These are phyloP conservation scores for Abscondita cerata DNA, from an alignment of 2,888 invertebrate species.

Conservation along the genomic window DNA sequence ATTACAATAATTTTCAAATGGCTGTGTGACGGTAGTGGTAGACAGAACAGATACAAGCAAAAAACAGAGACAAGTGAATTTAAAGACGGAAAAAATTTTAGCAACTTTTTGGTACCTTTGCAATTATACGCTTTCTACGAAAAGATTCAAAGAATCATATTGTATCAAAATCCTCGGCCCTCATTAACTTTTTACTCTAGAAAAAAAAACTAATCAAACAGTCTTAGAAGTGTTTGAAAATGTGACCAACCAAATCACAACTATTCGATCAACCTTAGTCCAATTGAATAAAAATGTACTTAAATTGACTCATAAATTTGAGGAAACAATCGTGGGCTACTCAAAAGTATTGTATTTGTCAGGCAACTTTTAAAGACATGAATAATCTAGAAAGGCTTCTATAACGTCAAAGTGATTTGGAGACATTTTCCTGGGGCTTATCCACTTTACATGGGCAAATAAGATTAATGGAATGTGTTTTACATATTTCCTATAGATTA, in stretches of 20 bases:
- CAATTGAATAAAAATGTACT: neutral
- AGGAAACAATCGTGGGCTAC: neutral
- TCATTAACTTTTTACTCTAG: neutral
- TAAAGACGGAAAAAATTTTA: too few species aligned
- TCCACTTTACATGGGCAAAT: slow-evolving; percentile 7
- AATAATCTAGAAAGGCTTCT: neutral
- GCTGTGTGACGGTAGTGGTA: neutral
- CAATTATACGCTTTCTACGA: neutral
- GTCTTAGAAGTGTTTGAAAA: neutral
- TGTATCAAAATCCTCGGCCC: neutral
- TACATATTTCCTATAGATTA: slow-evolving; percentile 10
- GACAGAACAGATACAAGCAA: neutral
- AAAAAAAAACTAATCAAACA: neutral
- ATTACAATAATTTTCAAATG: too few species aligned
- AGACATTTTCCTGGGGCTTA: neutral
- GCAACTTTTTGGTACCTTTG: neutral
- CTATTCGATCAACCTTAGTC: neutral
- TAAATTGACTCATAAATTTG: neutral
- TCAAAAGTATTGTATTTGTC: neutral
- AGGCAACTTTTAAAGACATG: slow-evolving; percentile 5
- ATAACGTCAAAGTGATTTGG: too few species aligned
- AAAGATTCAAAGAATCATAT: neutral
- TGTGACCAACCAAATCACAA: neutral
- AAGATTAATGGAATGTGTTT: slow-evolving; percentile 12
- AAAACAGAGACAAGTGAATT: too few species aligned